Evolutionary conservation across 2,113 vertebrate species (phyloP), one percentile per base, ranked within the genome.

Genomic region (Danionella cerebrum): DNA sequence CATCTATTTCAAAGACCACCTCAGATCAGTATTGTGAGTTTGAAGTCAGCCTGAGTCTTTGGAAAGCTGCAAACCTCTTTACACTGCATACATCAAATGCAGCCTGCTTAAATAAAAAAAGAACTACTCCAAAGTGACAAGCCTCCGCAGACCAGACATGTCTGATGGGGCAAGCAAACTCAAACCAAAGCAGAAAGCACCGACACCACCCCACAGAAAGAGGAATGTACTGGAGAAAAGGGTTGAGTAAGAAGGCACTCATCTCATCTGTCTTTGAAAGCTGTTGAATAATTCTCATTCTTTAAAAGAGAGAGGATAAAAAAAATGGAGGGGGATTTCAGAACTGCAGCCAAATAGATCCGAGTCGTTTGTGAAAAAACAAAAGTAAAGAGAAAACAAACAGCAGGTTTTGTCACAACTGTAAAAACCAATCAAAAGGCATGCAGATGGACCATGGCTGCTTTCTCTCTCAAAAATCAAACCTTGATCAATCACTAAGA

Each of bases 301-400:
- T 27, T 31, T 16, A 62, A 13, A 59, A 52, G 27, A 16, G 5
- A 53, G 36, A 45, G 9, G 47, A 22, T 1, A 7, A 12, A 16
- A 69, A 50, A 12, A 60, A 21, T 51, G 57, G 35, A 44, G 7
- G 14, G 71, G 8, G 16, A 39, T 53, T 44, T 60, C 11, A 60
- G 33, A 58, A 35, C 27, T 35, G 41, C 16, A 9, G 12, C 29
- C 48, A 48, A 35, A 44, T 64, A 48, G 48, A 63, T n/a, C n/a
- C n/a, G n/a, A n/a, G n/a, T 48, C 14, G 42, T 35, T 63, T 63
- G 59, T 21, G 18, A 36, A 18, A 27, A 27, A 63, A 63, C 16
- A 63, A 63, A 63, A 63, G 59, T 18, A 45, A 62, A 21, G 42
- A 35, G 18, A n/a, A 63, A 63, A 48, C 44, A 48, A 19, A 48